A percentile compares a stretch with the other conserved stretches of the same genome.
Evolutionary conservation across 2,797 vertebrate genomes (phyloP).

Genomic region (Trachurus trachurus): DNA sequence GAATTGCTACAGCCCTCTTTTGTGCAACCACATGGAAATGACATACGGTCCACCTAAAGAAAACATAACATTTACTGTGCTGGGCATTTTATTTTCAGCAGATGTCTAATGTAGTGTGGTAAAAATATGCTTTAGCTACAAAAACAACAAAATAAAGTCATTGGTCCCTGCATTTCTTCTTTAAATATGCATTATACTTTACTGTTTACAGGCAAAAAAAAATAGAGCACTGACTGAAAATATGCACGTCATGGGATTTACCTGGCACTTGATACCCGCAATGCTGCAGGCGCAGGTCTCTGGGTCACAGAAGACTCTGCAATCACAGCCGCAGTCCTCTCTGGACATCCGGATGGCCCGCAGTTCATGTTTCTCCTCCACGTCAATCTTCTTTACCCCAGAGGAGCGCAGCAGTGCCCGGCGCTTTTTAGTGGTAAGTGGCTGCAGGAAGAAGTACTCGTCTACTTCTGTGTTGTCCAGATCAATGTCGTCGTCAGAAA

Average conservation of each 20-base stretch:
- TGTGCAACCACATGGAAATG: constrained; percentile 98
- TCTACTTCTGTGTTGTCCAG: constrained; percentile 99
- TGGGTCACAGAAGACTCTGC: constrained; percentile 96
- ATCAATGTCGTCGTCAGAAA: constrained; percentile 98
- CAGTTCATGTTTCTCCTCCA: constrained; percentile 98
- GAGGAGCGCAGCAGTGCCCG: constrained; percentile 94
- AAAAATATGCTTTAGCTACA: not conserved
- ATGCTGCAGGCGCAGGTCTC: constrained; percentile 98
- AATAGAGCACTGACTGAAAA: not conserved
- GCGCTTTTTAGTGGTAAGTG: constrained; percentile 97
- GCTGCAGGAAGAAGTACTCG: constrained; percentile 99
- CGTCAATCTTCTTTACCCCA: constrained; percentile 97
- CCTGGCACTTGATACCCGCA: constrained; percentile 99
- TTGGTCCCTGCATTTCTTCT: not conserved
- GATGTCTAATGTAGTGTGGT: not conserved
- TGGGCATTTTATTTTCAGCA: constrained; percentile 13
- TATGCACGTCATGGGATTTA: constrained; percentile 69
- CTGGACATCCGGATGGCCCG: constrained; percentile 95
- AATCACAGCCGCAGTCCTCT: constrained; percentile 98
- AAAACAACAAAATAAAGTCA: not conserved
- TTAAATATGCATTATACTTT: not conserved
- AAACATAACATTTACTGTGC: constrained; percentile 54
- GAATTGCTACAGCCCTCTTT: constrained; percentile 99
- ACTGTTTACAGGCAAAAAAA: constrained; percentile 21
- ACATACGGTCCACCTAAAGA: constrained; percentile 98